Percentiles rank a stretch among this genome's conserved stretches.
Conservation (phyloP, 2,888 invertebrate species). For the Leucozona laternaria region DNA sequence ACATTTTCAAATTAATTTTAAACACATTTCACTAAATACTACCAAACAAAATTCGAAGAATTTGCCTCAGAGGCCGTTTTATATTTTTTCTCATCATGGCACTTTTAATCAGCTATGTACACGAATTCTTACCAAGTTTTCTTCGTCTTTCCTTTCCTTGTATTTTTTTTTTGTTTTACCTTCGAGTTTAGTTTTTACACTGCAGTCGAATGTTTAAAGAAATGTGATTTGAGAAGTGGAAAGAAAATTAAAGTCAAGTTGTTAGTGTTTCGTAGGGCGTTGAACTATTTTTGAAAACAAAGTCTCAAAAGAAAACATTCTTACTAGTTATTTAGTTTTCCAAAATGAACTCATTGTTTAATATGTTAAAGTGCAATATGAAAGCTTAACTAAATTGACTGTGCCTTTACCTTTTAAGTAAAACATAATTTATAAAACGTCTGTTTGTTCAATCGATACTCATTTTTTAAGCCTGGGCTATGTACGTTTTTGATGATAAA, state of each 20-base stretch:
- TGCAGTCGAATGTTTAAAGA: neutral
- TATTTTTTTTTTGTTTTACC: neutral
- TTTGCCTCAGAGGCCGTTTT: neutral
- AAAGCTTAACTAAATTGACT: too few species aligned
- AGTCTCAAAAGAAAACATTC: too few species aligned
- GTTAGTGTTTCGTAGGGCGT: too few species aligned
- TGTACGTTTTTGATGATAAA: too few species aligned
- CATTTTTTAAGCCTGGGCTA: too few species aligned
- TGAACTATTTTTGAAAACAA: too few species aligned
- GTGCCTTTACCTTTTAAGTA: too few species aligned
- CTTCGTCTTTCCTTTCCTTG: neutral
- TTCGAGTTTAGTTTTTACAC: neutral
- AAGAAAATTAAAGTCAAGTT: neutral
- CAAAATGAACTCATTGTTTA: too few species aligned
- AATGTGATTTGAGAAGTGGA: neutral
- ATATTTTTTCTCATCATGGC: neutral
- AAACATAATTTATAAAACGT: too few species aligned
- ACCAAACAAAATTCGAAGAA: neutral
- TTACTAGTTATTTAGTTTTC: too few species aligned
- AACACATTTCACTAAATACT: neutral
- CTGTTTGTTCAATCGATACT: too few species aligned
- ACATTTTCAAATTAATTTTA: neutral
- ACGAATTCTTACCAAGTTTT: neutral
- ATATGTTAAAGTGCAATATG: too few species aligned
- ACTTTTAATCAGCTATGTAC: constrained; percentile 6